Evolutionary conservation across 2,797 vertebrate genomes (phyloP).

Genomic region (Carcharodon carcharias): DNA sequence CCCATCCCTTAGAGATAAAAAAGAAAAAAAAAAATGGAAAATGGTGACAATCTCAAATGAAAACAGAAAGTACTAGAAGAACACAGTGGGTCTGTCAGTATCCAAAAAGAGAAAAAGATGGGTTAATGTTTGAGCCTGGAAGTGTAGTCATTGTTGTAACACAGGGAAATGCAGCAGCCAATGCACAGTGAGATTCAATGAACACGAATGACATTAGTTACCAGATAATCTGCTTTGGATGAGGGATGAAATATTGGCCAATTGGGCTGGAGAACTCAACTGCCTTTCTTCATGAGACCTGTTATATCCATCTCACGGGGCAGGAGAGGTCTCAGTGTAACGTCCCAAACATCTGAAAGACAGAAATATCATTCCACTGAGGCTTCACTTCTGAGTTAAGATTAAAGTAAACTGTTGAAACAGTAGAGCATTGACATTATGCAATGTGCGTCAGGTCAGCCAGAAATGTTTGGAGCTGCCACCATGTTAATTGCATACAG

Average conservation of each 20-base stretch:
- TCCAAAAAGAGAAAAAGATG: neutral
- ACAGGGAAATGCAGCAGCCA: neutral
- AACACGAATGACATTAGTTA: neutral
- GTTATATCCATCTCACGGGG: too few species aligned
- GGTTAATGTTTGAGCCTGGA: neutral
- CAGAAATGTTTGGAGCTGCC: neutral
- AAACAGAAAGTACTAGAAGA: neutral
- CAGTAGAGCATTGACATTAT: neutral
- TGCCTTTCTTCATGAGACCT: neutral
- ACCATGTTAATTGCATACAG: neutral
- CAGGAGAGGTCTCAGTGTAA: neutral
- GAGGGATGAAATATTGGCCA: neutral
- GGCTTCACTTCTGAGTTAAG: neutral
- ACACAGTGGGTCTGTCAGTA: neutral
- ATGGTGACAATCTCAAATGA: neutral
- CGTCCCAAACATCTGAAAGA: neutral
- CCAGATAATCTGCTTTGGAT: neutral
- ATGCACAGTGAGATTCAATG: neutral
- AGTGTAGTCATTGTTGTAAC: neutral
- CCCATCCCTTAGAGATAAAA: constrained; percentile 14
- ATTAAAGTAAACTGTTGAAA: neutral
- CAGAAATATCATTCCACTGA: neutral
- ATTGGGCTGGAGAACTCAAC: neutral
- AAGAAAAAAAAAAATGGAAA: constrained; percentile 9
- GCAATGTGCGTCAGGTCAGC: neutral